Evolutionary conservation across 2,888 invertebrate genomes (phyloP).

Genomic region (Crioceris asparagi): DNA sequence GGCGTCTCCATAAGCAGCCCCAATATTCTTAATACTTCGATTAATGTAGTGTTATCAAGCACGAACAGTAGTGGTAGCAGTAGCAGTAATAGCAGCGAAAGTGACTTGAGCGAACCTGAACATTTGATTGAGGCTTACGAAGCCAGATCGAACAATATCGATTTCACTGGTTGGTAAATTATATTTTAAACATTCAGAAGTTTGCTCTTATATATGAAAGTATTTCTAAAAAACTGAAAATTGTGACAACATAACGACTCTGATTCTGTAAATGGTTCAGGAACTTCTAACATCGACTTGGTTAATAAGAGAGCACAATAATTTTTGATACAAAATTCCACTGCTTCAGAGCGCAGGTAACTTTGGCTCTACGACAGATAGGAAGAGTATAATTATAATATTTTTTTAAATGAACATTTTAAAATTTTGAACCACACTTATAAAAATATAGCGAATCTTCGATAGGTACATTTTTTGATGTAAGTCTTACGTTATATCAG

Average conservation of each 20-base stretch:
- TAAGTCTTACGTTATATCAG: too few species aligned
- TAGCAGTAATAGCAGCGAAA: constrained; percentile 36
- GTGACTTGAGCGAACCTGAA: constrained; percentile 51
- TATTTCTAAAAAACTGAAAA: too few species aligned
- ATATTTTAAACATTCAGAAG: neutral
- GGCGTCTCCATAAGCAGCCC: constrained; percentile 37
- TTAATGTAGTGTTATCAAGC: constrained; percentile 37
- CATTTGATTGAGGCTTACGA: constrained; percentile 49
- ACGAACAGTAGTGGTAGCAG: constrained; percentile 36
- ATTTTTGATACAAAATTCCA: neutral
- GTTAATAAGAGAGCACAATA: neutral
- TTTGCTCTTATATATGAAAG: too few species aligned
- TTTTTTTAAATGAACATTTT: too few species aligned
- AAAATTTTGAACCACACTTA: too few species aligned
- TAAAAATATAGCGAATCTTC: too few species aligned
- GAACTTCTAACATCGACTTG: neutral
- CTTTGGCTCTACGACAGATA: too few species aligned
- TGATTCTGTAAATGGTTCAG: constrained; percentile 65
- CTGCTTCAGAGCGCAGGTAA: too few species aligned
- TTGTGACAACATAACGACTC: constrained; percentile 78
- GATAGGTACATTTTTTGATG: too few species aligned
- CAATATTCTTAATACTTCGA: constrained; percentile 34
- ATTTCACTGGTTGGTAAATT: constrained; percentile 5
- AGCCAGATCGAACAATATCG: constrained; percentile 36
- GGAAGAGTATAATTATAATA: too few species aligned